Conservation (phyloP, 2,888 invertebrate genomes). For the Cataglyphis rosenhaueri region DNA sequence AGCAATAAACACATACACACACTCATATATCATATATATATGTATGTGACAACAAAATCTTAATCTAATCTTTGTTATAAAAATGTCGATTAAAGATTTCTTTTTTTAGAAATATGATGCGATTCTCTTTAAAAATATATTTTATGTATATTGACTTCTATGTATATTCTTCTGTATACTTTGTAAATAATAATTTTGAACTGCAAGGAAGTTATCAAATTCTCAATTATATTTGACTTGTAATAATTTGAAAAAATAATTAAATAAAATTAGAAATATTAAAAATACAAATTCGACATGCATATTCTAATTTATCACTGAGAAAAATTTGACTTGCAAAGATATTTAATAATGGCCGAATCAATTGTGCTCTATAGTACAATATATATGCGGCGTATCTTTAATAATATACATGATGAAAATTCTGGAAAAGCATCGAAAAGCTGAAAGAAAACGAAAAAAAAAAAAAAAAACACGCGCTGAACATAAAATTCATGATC, state of each 20-base stretch:
- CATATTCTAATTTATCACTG: neutral
- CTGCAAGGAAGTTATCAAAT: neutral
- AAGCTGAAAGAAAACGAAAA: conserved; percentile 5
- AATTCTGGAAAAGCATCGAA: neutral
- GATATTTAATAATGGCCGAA: conserved; percentile 6
- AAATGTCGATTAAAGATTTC: neutral
- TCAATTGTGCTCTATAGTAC: conserved; percentile 7
- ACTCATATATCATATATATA: neutral
- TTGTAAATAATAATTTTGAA: neutral
- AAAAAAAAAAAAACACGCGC: neutral
- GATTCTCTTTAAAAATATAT: neutral
- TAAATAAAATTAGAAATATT: neutral
- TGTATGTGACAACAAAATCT: neutral
- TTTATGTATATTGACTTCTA: neutral
- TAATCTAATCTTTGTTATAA: neutral
- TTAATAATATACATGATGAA: conserved; percentile 15
- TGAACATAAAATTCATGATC: neutral
- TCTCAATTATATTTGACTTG: neutral
- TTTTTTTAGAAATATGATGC: neutral
- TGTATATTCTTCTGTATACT: neutral
- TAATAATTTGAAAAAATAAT: conserved; percentile 4
- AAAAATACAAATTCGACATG: neutral
- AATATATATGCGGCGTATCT: neutral
- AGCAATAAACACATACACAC: neutral
- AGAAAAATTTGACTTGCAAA: neutral